A percentile compares a stretch with the other conserved stretches of the same genome.
Conservation (phyloP, 2,797 vertebrate species). For the Molothrus aeneus region DNA sequence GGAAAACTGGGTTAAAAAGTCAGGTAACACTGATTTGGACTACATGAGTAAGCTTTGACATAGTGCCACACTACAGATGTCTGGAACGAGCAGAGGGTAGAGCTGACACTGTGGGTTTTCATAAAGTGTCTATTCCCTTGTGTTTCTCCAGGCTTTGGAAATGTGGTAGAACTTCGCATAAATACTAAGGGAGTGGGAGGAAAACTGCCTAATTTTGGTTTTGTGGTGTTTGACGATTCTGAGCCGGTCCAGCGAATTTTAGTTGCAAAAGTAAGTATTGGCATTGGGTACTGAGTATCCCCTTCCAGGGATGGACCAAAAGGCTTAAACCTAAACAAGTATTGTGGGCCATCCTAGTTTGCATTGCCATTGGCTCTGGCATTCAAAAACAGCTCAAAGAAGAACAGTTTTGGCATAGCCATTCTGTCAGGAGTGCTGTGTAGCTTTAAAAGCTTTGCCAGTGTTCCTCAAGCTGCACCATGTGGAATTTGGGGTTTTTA, state of each 20-base stretch:
- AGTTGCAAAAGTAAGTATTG: constrained; percentile 91
- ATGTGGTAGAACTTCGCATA: constrained; percentile 95
- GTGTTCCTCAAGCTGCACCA: rapidly evolving
- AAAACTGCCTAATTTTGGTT: constrained; percentile 97
- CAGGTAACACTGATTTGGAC: rapidly evolving
- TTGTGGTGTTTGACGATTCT: constrained; percentile 96
- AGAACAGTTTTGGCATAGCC: not conserved
- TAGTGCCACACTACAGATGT: not conserved
- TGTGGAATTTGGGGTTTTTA: too few species aligned
- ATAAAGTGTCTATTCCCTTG: not conserved
- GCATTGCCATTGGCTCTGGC: not conserved
- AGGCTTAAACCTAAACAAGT: not conserved
- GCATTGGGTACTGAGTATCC: not conserved
- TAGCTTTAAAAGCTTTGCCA: not conserved
- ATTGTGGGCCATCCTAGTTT: not conserved
- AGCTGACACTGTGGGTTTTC: rapidly evolving
- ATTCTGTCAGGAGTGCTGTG: not conserved
- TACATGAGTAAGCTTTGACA: rapidly evolving
- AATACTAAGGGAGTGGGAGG: constrained; percentile 97
- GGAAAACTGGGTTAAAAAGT: not conserved
- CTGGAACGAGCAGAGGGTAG: not conserved
- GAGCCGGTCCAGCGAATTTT: constrained; percentile 96
- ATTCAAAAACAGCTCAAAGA: not conserved
- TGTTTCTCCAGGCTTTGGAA: constrained; percentile 87
- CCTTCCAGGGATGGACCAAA: not conserved